Percentiles rank a stretch among this genome's conserved stretches.
Evolutionary conservation across 2,113 vertebrate species (phyloP).

Genomic region (Eudyptes chrysolophus): DNA sequence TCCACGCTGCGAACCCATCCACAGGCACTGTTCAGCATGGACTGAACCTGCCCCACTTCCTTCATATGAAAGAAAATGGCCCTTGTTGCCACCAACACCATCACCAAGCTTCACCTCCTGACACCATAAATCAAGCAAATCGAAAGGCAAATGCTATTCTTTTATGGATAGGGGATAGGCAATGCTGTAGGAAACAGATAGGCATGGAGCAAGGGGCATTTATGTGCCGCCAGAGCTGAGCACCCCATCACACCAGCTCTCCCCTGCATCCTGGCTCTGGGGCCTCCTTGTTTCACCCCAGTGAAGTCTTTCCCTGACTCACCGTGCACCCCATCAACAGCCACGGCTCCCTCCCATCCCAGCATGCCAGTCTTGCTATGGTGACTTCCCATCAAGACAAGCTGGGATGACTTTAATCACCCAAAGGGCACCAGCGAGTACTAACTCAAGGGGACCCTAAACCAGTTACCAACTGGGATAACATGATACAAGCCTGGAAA

Average conservation of each 20-base stretch:
- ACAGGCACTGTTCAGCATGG: neutral
- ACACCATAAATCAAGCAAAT: neutral
- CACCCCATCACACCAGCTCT: neutral
- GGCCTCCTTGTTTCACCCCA: neutral
- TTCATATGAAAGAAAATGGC: neutral
- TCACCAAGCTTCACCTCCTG: neutral
- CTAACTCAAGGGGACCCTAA: neutral
- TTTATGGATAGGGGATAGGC: neutral
- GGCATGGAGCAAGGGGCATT: neutral
- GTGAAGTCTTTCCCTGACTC: neutral
- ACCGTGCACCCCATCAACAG: rapidly evolving
- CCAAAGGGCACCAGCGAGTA: neutral
- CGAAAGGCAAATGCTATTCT: neutral
- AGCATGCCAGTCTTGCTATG: neutral
- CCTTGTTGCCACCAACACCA: neutral
- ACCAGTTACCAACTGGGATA: neutral
- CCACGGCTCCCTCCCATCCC: neutral
- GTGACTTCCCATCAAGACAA: neutral
- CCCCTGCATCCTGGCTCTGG: neutral
- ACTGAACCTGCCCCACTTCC: neutral
- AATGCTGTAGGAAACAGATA: neutral
- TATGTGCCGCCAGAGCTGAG: neutral
- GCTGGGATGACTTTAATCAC: neutral
- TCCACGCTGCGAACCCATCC: neutral
- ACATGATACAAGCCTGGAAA: neutral